phyloP scores from a whole-genome alignment of 2,888 invertebrate species.

The Macropis europaea region DNA sequence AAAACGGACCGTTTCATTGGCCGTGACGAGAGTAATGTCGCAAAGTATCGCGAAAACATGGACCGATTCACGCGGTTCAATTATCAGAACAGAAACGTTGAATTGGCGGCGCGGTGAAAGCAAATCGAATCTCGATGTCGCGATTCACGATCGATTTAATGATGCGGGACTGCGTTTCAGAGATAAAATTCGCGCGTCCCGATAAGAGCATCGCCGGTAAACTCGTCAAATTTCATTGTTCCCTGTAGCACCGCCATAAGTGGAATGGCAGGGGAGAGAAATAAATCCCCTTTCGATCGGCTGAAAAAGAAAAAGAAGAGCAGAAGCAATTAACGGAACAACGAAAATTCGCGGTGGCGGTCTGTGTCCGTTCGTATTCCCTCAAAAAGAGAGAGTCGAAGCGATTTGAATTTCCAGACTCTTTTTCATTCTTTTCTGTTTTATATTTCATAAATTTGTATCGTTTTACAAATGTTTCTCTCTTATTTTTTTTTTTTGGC shows the following conservation, averaged over 20 bases:
- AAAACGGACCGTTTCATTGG: too few species aligned
- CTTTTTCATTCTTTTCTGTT: neutral
- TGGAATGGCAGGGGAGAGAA: neutral
- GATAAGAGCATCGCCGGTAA: slow-evolving; percentile 46
- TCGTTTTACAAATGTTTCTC: neutral
- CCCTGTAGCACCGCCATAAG: slow-evolving; percentile 6
- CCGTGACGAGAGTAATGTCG: too few species aligned
- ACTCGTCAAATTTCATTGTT: slow-evolving; percentile 55
- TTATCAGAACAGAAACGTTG: slow-evolving; percentile 18
- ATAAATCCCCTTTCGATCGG: slow-evolving; percentile 25
- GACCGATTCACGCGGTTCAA: slow-evolving; percentile 2
- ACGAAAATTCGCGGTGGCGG: slow-evolving; percentile 18
- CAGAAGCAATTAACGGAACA: slow-evolving; percentile 33
- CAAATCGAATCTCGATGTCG: slow-evolving; percentile 34
- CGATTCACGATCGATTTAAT: slow-evolving; percentile 42
- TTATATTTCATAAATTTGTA: neutral
- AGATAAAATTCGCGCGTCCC: slow-evolving; percentile 46
- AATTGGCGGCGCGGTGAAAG: slow-evolving; percentile 12
- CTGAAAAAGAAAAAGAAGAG: slow-evolving; percentile 5
- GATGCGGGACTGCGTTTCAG: slow-evolving; percentile 12
- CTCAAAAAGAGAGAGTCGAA: neutral
- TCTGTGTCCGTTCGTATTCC: neutral
- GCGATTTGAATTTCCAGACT: too few species aligned
- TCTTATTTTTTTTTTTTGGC: neutral
- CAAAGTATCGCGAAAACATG: neutral